A percentile compares a stretch with the other conserved stretches of the same genome.
Evolutionary conservation across 1,140 invertebrate species (phyloP).

Genomic region (Tetramorium parvispinum): DNA sequence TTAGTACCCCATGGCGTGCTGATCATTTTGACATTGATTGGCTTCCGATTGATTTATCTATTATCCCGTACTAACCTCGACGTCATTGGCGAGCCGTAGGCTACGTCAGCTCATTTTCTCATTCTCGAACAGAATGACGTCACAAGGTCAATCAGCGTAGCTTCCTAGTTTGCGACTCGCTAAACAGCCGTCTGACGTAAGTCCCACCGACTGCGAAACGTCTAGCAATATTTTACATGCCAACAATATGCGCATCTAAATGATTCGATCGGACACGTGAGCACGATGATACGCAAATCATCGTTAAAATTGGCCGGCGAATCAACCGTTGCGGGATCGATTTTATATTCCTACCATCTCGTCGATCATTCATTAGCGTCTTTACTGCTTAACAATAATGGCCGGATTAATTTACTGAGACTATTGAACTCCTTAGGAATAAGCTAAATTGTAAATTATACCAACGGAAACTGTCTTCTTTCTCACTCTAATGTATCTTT

Average conservation of each 20-base stretch:
- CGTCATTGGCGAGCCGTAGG: constrained; percentile 50
- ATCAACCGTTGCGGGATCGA: neutral
- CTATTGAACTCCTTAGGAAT: constrained; percentile 15
- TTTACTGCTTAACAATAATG: constrained; percentile 21
- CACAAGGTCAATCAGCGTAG: constrained; percentile 74
- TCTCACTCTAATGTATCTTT: neutral
- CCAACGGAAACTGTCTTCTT: neutral
- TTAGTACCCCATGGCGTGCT: neutral
- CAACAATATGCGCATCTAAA: constrained; percentile 30
- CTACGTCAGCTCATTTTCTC: constrained; percentile 69
- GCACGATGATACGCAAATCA: neutral
- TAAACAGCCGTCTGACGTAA: constrained; percentile 67
- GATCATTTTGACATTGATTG: constrained; percentile 18
- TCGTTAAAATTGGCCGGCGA: constrained; percentile 20
- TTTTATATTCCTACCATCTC: constrained; percentile 1
- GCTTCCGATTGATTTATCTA: constrained; percentile 34
- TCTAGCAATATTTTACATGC: constrained; percentile 24
- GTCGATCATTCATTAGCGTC: constrained; percentile 6
- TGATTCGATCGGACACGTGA: neutral
- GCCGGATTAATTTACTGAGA: constrained; percentile 9
- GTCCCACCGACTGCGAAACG: neutral
- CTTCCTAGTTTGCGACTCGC: constrained; percentile 74
- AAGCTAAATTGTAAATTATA: neutral
- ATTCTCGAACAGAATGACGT: constrained; percentile 72
- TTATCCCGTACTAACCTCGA: constrained; percentile 2